These are phyloP conservation scores for Eilema griseolum DNA, from an alignment of 2,888 invertebrate species.

Conservation along the genomic window DNA sequence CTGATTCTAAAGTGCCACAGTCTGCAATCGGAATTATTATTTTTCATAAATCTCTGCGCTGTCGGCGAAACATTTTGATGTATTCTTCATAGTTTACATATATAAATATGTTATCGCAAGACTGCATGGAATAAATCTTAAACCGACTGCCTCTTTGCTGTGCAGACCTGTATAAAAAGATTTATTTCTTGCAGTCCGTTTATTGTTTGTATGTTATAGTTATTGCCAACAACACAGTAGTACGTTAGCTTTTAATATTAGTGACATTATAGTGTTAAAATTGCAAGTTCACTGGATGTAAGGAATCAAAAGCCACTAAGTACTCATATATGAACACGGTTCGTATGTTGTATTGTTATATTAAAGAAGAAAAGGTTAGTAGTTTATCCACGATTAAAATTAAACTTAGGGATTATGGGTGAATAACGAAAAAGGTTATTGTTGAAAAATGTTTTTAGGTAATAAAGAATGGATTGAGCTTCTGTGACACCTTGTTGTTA, in stretches of 20 bases:
- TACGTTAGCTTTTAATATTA: constrained; percentile 85
- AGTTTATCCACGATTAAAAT: constrained; percentile 83
- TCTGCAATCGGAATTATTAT: constrained; percentile 60
- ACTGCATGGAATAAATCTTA: constrained; percentile 48
- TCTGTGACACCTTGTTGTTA: constrained; percentile 82
- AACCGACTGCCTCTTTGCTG: constrained; percentile 47
- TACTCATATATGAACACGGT: constrained; percentile 75
- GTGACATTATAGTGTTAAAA: constrained; percentile 85
- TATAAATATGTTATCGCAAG: constrained; percentile 50
- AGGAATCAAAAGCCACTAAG: constrained; percentile 63
- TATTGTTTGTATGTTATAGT: constrained; percentile 62
- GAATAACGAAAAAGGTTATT: constrained; percentile 83
- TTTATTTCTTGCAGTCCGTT: constrained; percentile 30
- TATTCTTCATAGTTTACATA: constrained; percentile 49
- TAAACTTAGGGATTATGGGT: constrained; percentile 79
- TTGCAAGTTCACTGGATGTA: constrained; percentile 76
- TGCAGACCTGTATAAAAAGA: constrained; percentile 31
- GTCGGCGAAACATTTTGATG: constrained; percentile 39
- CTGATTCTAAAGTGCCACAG: constrained; percentile 79
- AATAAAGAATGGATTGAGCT: constrained; percentile 84
- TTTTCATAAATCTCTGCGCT: constrained; percentile 62
- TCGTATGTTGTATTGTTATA: constrained; percentile 86
- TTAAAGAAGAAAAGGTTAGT: constrained; percentile 75
- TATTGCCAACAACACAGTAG: constrained; percentile 71
- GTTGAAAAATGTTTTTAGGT: constrained; percentile 86